Evolutionary conservation across 2,888 invertebrate species (phyloP).

Genomic region (Siphlonurus alternatus): DNA sequence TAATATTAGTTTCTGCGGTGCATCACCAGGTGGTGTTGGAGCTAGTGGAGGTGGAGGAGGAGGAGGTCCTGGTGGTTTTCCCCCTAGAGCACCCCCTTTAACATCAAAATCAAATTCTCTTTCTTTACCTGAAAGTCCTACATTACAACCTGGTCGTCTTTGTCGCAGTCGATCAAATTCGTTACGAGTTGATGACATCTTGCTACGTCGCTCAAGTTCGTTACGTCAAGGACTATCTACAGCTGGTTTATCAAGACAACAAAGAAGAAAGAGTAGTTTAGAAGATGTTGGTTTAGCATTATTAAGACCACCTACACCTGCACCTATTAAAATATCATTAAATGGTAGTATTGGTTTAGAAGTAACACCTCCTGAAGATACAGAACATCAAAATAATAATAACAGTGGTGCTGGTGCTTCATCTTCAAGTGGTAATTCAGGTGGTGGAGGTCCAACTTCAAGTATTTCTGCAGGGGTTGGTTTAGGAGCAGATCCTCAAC

Average conservation of each 20-base stretch:
- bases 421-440: conserved; percentile 6
- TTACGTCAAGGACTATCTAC: conserved; percentile 62
- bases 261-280: conserved; percentile 54
- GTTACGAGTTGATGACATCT: conserved; percentile 68
- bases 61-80: conserved; percentile 22
- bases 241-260: conserved; percentile 26
- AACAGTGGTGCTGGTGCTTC: background rate
- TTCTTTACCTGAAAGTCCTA: conserved; percentile 58
- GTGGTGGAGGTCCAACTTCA: conserved; percentile 20
- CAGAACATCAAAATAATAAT: background rate
- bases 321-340: conserved; percentile 55
- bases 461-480: conserved; percentile 28
- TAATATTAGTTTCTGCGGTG: conserved; percentile 79
- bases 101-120: conserved; percentile 77
- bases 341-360: conserved; percentile 76
- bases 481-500: conserved; percentile 40
- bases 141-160: conserved; percentile 19
- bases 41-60: conserved; percentile 30
- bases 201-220: conserved; percentile 67
- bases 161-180: conserved; percentile 73
- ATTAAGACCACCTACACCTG: conserved; percentile 9
- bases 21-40: conserved; percentile 38
- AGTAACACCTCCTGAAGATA: conserved; percentile 48
- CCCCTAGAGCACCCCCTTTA: conserved; percentile 53
- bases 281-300: conserved; percentile 68